Conservation (phyloP, 2,797 vertebrate genomes). For the Heliangelus exortis region DNA sequence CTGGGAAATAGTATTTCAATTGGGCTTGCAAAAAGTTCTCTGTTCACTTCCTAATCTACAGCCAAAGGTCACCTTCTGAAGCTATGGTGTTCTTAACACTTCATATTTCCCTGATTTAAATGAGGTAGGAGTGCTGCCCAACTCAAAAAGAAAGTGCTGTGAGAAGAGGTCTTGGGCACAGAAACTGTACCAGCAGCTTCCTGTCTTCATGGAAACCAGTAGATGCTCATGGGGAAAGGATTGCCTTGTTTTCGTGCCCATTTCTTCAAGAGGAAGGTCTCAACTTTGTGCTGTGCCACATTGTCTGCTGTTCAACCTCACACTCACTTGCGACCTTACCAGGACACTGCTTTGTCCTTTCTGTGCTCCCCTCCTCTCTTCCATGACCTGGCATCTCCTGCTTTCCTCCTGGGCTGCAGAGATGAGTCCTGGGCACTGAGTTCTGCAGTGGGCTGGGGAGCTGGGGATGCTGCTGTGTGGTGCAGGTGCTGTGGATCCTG, state of each 20-base stretch:
- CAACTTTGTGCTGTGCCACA: fast-evolving
- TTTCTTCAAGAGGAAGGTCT: neutral
- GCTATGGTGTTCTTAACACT: neutral
- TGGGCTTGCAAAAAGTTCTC: neutral
- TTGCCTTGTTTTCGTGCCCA: neutral
- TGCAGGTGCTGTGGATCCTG: neutral
- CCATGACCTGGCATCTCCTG: neutral
- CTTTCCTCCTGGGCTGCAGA: neutral
- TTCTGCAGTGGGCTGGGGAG: neutral
- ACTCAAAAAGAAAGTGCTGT: neutral
- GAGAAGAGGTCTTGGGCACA: neutral
- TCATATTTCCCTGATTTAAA: neutral
- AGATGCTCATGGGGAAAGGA: neutral
- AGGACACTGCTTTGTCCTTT: neutral
- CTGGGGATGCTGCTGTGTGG: neutral
- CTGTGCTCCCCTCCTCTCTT: neutral
- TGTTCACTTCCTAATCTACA: neutral
- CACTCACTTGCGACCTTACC: too few relatives aligned
- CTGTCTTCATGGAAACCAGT: neutral
- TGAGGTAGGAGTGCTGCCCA: neutral
- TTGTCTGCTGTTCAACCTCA: neutral
- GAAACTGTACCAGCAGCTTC: neutral
- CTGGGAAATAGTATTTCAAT: neutral
- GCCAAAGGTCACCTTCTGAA: neutral
- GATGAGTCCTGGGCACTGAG: neutral